Evolutionary conservation across 92 coral and sea anemone genomes (phyloP), one percentile per base, ranked within the genome.

Genomic region (Plumapathes pennacea): DNA sequence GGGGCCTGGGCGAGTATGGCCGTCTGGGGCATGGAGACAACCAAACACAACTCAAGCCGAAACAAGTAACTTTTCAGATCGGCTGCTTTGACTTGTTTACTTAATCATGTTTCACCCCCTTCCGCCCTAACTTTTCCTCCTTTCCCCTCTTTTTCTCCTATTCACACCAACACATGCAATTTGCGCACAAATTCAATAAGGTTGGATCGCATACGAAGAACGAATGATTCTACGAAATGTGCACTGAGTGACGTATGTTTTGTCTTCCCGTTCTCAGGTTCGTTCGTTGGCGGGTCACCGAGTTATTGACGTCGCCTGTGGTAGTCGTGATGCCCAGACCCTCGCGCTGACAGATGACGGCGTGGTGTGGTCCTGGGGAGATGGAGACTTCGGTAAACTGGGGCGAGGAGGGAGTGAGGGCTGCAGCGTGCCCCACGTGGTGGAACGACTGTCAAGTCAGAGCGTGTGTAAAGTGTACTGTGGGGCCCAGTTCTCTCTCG

Each of bases 331-430:
- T 62, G 98, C 98, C 41, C 98, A 92, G 80, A 89, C 98, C 29
- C 83, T 92, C 22, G 96, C 98, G 26, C 58, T 88, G 62, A 84
- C 98, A 20, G 91, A 73, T 56, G 95, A 92, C 45, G 98, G 96
- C 29, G 73, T 65, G 24, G 98, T 92, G 24, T 92, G 96, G 98
- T 88, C 98, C 36, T 92, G 98, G 98, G 98, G 98, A 23, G 98
- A 92, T 55, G 98, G 98, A 27, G 98, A 92, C 84, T 92, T 92
- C 61, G 98, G 98, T 7, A 92, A 92, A 72, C 83, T 92, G 50
- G 98, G 98, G 13, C 96, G 98, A 46, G 96, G 98, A 11, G 96
- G 98, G 1, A 88, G 98, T 55, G 98, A 92, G 65, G 98, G 98
- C 18, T 92, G 96, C 51, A 85, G 90, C 62, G 96, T 90, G 14